Percentiles rank a stretch among this genome's conserved stretches.
These are phyloP conservation scores for Falcaria lacertinaria DNA, from an alignment of 2,888 invertebrate genomes.

Conservation along the genomic window DNA sequence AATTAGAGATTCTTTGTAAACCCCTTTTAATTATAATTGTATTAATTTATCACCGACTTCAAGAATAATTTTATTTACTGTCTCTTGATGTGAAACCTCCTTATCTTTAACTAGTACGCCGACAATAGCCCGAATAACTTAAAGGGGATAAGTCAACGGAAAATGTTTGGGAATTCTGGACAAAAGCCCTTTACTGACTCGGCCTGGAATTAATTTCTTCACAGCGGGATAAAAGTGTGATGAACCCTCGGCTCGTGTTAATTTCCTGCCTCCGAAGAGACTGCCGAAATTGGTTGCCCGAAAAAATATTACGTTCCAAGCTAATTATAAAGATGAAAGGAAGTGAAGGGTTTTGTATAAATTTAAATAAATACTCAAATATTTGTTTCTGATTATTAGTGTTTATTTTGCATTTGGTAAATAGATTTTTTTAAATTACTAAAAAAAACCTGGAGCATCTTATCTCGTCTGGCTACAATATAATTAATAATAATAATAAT, in stretches of 20 bases:
- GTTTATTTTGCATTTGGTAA: too few relatives aligned
- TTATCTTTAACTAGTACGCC: neutral
- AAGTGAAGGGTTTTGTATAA: too few relatives aligned
- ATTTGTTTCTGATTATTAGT: too few relatives aligned
- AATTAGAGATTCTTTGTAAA: too few relatives aligned
- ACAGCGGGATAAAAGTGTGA: neutral
- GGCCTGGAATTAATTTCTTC: neutral
- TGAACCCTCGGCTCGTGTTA: neutral
- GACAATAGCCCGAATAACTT: conserved; percentile 1
- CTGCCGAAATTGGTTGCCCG: neutral
- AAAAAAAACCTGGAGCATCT: too few relatives aligned
- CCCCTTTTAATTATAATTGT: too few relatives aligned
- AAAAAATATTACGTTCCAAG: neutral
- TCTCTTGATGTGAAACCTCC: neutral
- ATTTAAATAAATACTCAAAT: too few relatives aligned
- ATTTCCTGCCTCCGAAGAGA: neutral
- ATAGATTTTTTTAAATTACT: too few relatives aligned
- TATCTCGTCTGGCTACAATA: too few relatives aligned
- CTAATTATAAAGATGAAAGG: neutral
- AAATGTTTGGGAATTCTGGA: neutral
- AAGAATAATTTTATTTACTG: too few relatives aligned
- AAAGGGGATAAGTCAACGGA: conserved; percentile 3
- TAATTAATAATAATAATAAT: too few relatives aligned
- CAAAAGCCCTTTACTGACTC: neutral
- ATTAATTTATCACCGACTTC: too few relatives aligned